These are phyloP conservation scores for Nerophis ophidion DNA, from an alignment of 2,113 vertebrate species.

Conservation along the genomic window DNA sequence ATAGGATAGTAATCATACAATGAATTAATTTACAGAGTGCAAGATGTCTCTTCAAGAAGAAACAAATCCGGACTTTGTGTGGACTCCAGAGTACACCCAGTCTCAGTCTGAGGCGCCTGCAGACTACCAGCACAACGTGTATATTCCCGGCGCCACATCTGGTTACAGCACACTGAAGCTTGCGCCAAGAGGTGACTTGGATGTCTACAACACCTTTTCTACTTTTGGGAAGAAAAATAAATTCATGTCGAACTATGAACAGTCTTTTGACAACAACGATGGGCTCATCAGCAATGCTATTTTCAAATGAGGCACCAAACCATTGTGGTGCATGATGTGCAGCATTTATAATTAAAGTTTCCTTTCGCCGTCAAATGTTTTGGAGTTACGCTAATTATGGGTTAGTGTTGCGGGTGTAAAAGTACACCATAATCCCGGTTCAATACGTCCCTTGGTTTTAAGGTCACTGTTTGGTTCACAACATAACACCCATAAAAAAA, in stretches of 20 bases:
- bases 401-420: too few species aligned
- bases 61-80: slow-evolving; percentile 58
- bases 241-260: slow-evolving; percentile 73
- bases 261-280: slow-evolving; percentile 59
- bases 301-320: slow-evolving; percentile 46
- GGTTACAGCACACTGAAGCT: slow-evolving; percentile 72
- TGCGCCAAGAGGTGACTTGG: slow-evolving; percentile 65
- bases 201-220: slow-evolving; percentile 83
- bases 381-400: too few species aligned
- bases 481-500: too few species aligned
- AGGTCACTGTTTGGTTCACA: too few species aligned
- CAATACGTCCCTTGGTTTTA: too few species aligned
- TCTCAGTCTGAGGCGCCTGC: slow-evolving; percentile 57
- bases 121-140: slow-evolving; percentile 86
- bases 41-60: slow-evolving; percentile 69
- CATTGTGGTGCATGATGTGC: background rate
- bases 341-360: too few species aligned
- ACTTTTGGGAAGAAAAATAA: slow-evolving; percentile 88
- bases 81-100: slow-evolving; percentile 74
- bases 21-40: slow-evolving; percentile 63
- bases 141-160: slow-evolving; percentile 78
- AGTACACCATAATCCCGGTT: too few species aligned
- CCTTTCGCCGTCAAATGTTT: too few species aligned
- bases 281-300: slow-evolving; percentile 73
- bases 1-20: too few species aligned